Base-by-base conservation (phyloP, 2,113 vertebrate genomes). In the Gambusia affinis region DNA sequence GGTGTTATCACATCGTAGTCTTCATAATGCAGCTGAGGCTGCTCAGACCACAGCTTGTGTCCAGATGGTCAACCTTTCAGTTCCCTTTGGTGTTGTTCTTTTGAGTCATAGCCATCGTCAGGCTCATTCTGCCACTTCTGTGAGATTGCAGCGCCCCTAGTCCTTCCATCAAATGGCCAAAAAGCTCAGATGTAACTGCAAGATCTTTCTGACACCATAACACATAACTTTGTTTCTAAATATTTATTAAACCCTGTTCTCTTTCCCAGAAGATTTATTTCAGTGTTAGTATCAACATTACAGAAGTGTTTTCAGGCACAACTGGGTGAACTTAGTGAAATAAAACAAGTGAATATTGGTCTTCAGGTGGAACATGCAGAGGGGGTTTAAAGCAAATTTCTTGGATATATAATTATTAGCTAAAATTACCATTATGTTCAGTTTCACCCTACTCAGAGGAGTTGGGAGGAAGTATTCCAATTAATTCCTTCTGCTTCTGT, bases 1-100 rank as follows among this genome's bases (percentile, higher is more conserved):
- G 67, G 39, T 72, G 57, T 60, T 69, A 61, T 8, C 30, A 12
- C 79, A 64, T 80, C 42, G 28, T 47, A 64, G 17, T 47, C 17
- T 66, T 33, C 35, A 47, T 35, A 29, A 39, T 62, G 44, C 75
- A 78, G 73, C 78, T 85, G 78, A 76, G 75, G 44, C 60, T 60
- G 66, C 24, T 75, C 60, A 66, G 73, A 65, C 66, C 69, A 15
- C 72, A 75, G 78, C 76, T 79, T 75, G 76, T 66, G 76, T 72
- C 73, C 62, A 72, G 61, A 75, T 72, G 61, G 70, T 65, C 65
- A 69, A 79, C 60, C 70, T 73, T 68, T 75, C 76, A 12, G 76
- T 28, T 70, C 63, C 70, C 54, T 63, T 24, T 31, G 72, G 70
- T 79, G 67, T 63, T 75, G 30, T 44, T 72, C 70, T 83, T 61